Evolutionary conservation across 2,797 vertebrate genomes (phyloP).

Genomic region (Champsocephalus gunnari): DNA sequence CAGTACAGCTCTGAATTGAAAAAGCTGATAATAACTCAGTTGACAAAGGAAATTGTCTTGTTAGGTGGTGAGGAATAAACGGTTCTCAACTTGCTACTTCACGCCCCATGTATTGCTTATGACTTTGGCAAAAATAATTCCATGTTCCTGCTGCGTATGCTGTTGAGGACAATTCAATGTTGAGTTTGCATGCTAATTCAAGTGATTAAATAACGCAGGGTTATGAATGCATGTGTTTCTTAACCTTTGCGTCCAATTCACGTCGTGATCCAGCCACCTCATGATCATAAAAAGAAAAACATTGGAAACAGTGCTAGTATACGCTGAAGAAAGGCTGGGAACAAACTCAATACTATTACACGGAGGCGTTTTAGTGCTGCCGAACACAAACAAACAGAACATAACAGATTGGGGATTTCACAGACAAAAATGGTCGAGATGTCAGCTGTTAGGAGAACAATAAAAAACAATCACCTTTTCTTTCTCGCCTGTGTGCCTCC

Average conservation of each 20-base stretch:
- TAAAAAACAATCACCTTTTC: constrained; percentile 61
- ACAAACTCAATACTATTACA: constrained; percentile 18
- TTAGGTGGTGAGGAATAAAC: constrained; percentile 4
- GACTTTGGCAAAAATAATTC: constrained; percentile 11
- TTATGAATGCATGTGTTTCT: not conserved
- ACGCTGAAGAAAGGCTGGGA: not conserved
- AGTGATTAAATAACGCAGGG: not conserved
- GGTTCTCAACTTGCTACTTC: constrained; percentile 8
- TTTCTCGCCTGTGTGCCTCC: constrained; percentile 40
- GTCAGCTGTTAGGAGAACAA: constrained; percentile 53
- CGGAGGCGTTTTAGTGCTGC: constrained; percentile 5
- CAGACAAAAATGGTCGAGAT: constrained; percentile 51
- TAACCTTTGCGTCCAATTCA: not conserved
- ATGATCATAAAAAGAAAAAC: not conserved
- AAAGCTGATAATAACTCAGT: constrained; percentile 42
- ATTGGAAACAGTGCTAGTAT: not conserved
- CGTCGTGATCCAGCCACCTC: not conserved
- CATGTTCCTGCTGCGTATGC: not conserved
- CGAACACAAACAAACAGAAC: constrained; percentile 37
- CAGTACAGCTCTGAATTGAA: constrained; percentile 13
- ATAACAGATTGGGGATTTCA: constrained; percentile 55
- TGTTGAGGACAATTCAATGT: not conserved
- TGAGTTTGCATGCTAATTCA: not conserved
- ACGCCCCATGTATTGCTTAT: constrained; percentile 4
- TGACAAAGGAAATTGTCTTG: constrained; percentile 29